Percentiles rank a stretch among this genome's conserved stretches.
Evolutionary conservation across 2,888 invertebrate genomes (phyloP).

Genomic region (Serrognathus titanus): DNA sequence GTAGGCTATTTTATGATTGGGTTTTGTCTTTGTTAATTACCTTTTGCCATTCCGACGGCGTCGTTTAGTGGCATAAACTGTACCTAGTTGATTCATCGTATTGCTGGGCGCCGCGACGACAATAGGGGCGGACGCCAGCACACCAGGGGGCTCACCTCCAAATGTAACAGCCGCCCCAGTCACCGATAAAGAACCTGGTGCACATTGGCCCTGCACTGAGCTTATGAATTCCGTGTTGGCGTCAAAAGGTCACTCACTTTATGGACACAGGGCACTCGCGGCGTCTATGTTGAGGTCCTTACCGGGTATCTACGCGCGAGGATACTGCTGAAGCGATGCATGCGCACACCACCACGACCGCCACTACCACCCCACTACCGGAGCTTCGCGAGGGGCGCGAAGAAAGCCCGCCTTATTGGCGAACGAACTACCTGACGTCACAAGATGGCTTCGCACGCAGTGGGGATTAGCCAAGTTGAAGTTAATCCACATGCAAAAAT

Average conservation of each 20-base stretch:
- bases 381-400: conserved; percentile 8
- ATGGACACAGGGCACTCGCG: conserved; percentile 21
- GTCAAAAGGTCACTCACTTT: conserved; percentile 5
- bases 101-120: conserved; percentile 43
- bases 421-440: conserved; percentile 37
- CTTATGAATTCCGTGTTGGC: conserved; percentile 45
- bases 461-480: conserved; percentile 23
- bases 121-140: conserved; percentile 37
- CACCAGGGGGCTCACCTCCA: conserved; percentile 42
- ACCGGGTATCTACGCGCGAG: conserved; percentile 28
- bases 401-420: conserved; percentile 31
- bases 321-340: conserved; percentile 29
- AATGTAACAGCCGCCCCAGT: conserved; percentile 37
- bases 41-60: conserved; percentile 94
- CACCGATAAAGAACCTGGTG: conserved; percentile 35
- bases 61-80: conserved; percentile 95
- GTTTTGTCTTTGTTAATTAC: conserved; percentile 48
- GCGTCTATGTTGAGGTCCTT: conserved; percentile 36
- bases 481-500: conserved; percentile 31
- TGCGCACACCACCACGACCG: conserved; percentile 28
- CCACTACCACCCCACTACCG: conserved; percentile 19
- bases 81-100: conserved; percentile 86
- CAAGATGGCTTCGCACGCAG: conserved; percentile 42
- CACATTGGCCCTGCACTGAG: conserved; percentile 45
- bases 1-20: too few relatives aligned